These are phyloP conservation scores for Sinocyclocheilus anophthalmus DNA, from an alignment of 2,113 vertebrate species.

Conservation along the genomic window DNA sequence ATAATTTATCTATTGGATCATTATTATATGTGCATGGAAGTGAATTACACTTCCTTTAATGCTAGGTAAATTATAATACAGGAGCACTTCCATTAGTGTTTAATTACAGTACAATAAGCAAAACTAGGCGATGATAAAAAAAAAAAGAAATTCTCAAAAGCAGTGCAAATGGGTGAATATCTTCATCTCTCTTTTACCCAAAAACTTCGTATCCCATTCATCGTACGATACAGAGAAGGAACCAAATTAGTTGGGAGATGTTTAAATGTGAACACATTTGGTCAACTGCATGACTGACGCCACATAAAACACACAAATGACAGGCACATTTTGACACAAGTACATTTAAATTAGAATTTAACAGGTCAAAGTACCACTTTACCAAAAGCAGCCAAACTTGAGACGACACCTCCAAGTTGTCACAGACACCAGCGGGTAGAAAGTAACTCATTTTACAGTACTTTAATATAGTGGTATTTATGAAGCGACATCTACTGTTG, in stretches of 20 bases:
- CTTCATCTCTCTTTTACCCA: not conserved
- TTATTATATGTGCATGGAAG: conserved; percentile 48
- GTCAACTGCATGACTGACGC: conserved; percentile 10
- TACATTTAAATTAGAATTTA: conserved; percentile 27
- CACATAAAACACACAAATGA: conserved; percentile 28
- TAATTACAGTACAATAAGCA: conserved; percentile 14
- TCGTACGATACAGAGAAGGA: not conserved
- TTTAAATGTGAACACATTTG: not conserved
- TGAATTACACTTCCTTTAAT: conserved; percentile 43
- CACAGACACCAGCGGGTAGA: not conserved
- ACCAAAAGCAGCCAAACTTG: conserved; percentile 6
- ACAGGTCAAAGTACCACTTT: conserved; percentile 30
- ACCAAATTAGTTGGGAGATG: not conserved
- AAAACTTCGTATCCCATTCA: not conserved
- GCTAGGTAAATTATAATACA: conserved; percentile 33
- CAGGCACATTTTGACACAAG: conserved; percentile 26
- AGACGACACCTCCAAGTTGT: conserved; percentile 1
- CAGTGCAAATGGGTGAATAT: not conserved
- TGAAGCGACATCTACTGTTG: conserved; percentile 6
- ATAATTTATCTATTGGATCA: conserved; percentile 40
- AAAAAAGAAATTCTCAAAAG: not conserved
- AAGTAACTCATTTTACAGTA: conserved; percentile 5
- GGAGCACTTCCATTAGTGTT: conserved; percentile 19
- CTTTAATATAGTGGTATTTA: not conserved
- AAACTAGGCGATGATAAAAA: not conserved